Evolutionary conservation across 2,888 invertebrate species (phyloP).

Genomic region (Harpalus rubripes): DNA sequence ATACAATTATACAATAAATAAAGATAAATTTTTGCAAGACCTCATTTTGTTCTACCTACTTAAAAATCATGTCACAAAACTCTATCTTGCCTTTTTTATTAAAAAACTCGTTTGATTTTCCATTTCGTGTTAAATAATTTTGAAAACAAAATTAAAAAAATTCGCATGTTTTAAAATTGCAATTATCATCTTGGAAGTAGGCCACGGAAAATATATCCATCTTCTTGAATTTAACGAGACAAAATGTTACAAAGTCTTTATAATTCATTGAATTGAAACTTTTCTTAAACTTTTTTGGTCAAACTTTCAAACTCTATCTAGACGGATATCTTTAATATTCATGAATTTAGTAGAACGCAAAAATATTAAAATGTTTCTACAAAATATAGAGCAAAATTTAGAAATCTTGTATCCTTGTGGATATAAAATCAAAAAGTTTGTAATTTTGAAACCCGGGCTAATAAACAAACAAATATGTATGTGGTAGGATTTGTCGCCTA

Average conservation of each 20-base stretch:
- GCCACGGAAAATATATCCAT: conserved; percentile 12
- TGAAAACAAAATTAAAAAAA: neutral
- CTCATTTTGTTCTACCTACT: neutral
- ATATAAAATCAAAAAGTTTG: too few species aligned
- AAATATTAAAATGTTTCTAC: neutral
- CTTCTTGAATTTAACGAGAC: conserved; percentile 28
- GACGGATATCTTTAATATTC: conserved; percentile 25
- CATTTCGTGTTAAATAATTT: conserved; percentile 42
- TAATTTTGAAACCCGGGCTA: too few species aligned
- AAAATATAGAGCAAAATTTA: too few species aligned
- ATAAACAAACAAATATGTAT: too few species aligned
- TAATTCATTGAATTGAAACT: conserved; percentile 29
- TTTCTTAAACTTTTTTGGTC: conserved; percentile 42
- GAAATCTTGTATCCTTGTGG: too few species aligned
- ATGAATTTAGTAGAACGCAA: conserved; percentile 7
- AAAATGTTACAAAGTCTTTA: conserved; percentile 40
- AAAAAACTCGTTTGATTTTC: neutral
- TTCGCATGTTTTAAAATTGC: conserved; percentile 17
- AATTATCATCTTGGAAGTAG: conserved; percentile 11
- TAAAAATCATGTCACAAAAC: neutral
- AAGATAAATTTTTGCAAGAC: too few species aligned
- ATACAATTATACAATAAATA: too few species aligned
- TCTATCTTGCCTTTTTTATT: neutral
- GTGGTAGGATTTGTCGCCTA: too few species aligned
- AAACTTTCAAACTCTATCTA: conserved; percentile 41